A percentile compares a stretch with the other conserved stretches of the same genome.
Evolutionary conservation across 2,113 vertebrate species (phyloP).

Genomic region (Indri indri): DNA sequence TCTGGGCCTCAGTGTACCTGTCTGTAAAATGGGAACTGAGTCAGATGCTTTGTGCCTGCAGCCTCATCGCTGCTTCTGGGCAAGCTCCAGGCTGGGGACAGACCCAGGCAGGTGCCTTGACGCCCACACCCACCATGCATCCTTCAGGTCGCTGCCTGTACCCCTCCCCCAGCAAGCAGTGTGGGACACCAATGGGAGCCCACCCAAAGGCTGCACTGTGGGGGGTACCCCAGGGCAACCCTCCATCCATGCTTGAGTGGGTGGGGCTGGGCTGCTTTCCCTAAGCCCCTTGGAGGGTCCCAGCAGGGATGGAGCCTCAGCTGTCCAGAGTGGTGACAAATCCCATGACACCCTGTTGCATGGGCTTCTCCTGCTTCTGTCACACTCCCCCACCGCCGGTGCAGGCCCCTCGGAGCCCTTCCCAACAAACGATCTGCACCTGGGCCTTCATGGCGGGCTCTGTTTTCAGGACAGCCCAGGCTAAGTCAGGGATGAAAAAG

Average conservation of each 20-base stretch:
- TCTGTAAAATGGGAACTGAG: background rate
- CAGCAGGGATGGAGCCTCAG: background rate
- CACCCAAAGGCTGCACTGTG: fast-evolving
- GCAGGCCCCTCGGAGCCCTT: background rate
- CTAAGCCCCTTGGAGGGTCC: background rate
- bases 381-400: fast-evolving
- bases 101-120: fast-evolving
- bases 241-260: background rate
- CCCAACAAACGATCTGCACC: background rate
- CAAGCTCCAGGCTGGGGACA: background rate
- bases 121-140: fast-evolving
- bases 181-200: background rate
- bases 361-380: background rate
- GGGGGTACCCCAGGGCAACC: background rate
- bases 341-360: fast-evolving
- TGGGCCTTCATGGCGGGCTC: background rate
- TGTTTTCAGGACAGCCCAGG: background rate
- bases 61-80: background rate
- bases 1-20: background rate
- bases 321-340: background rate
- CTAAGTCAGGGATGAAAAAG: background rate
- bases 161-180: background rate
- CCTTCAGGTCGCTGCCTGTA: background rate
- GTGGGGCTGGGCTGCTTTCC: background rate
- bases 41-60: background rate